Evolutionary conservation across 2,113 vertebrate genomes (phyloP).

Genomic region (Pao palembangensis): DNA sequence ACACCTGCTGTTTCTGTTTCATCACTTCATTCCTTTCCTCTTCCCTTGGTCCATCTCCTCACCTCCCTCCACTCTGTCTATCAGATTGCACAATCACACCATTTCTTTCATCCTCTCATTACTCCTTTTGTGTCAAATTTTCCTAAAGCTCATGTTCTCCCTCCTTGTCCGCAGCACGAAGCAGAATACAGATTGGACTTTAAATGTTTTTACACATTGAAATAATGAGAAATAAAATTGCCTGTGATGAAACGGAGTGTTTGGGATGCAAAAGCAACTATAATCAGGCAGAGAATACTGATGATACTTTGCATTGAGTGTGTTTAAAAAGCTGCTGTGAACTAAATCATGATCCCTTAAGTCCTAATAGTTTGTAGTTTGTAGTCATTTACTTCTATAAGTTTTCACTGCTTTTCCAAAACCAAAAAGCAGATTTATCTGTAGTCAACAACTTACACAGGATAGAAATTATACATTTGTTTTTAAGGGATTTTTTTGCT

Average conservation of each 20-base stretch:
- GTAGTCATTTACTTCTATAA: neutral
- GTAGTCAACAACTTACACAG: too few relatives aligned
- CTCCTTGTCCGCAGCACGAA: constrained; percentile 22
- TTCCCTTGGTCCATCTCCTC: neutral
- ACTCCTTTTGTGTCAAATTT: constrained; percentile 16
- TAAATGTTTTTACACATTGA: constrained; percentile 29
- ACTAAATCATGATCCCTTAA: too few relatives aligned
- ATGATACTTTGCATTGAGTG: neutral
- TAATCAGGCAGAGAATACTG: constrained; percentile 1
- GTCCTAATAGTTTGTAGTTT: neutral
- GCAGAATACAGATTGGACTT: constrained; percentile 48
- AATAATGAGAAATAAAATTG: constrained; percentile 38
- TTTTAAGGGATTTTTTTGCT: too few relatives aligned
- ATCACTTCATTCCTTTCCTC: constrained; percentile 27
- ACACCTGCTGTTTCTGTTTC: constrained; percentile 63
- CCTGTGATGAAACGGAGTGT: constrained; percentile 5
- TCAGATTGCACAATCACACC: constrained; percentile 3
- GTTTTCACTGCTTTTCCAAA: neutral
- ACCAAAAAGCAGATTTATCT: neutral
- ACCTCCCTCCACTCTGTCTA: constrained; percentile 11
- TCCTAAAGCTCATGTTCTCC: constrained; percentile 6
- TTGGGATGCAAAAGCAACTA: constrained; percentile 10
- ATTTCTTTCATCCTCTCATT: constrained; percentile 20
- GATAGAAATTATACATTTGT: too few relatives aligned
- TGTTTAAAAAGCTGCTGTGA: constrained; percentile 15